Evolutionary conservation across 1,140 invertebrate genomes (phyloP), one percentile per base, ranked within the genome.

Genomic region (Homalodisca vitripennis): DNA sequence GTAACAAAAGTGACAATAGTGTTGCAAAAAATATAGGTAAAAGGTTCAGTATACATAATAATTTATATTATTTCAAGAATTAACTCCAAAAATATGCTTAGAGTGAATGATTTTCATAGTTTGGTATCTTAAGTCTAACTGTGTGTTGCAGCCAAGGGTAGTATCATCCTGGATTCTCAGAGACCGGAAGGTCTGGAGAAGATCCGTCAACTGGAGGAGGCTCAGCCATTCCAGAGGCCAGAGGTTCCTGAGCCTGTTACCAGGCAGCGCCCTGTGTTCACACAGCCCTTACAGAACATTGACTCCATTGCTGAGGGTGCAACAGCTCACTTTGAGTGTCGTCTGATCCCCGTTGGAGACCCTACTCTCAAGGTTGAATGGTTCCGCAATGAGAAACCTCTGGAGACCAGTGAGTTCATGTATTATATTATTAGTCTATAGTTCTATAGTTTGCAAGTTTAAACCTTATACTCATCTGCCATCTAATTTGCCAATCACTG

Each of bases 331-430:
- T 96, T 99, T 76, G 96, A 98, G 81, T 95, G 94, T 73, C 87
- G 95, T 48, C 84, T 98, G n/a, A 97, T 97, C 74, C 98, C 98
- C n/a, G 93, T 98, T 71, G 96, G 96, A 41, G 98, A 99, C 84
- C 94, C 97, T 1, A 96, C 94, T 27, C 83, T 99, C 51, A 97
- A 95, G 80, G 94, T 99, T 0, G 96, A 99, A 84, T 99, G 97
- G 97, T 98, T 94, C 81, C 90, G 94, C 78, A 97, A 99, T 82
- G 95, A 96, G 77, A 90, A 94, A 77, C 88, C 94, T 14, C 85
- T 99, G 53, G 92, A 94, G 81, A 92, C 94, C 78, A 97, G 95
- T 87, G 77, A 79, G 81, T 79, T n/a, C n/a, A n/a, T n/a, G n/a
- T n/a, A n/a, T n/a, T n/a, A n/a, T n/a, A n/a, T n/a, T n/a, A n/a